Conservation (phyloP, 2,113 vertebrate species). For the Boleophthalmus pectinirostris region DNA sequence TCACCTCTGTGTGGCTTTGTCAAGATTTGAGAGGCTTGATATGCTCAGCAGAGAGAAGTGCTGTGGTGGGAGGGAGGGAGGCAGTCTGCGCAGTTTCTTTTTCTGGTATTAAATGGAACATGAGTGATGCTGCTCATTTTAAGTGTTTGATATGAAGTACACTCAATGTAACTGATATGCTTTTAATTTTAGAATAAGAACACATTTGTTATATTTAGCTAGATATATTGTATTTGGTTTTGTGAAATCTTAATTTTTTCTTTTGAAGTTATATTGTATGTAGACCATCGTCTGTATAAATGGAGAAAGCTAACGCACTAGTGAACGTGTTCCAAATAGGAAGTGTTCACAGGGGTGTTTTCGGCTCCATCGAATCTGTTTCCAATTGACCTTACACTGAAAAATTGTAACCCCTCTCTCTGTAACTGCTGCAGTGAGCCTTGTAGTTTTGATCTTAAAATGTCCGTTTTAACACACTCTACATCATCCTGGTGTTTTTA, state of each 20-base stretch:
- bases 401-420: too few species aligned
- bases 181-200: not conserved
- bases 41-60: not conserved
- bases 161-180: not conserved
- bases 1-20: constrained; percentile 32
- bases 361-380: too few species aligned
- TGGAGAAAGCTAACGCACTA: too few species aligned
- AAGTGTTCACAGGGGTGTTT: too few species aligned
- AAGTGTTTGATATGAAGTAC: not conserved
- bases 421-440: too few species aligned
- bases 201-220: not conserved
- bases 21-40: constrained; percentile 30
- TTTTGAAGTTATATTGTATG: not conserved
- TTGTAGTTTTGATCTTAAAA: too few species aligned
- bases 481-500: too few species aligned
- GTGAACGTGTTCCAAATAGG: too few species aligned
- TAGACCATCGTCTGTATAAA: too few species aligned
- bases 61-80: not conserved
- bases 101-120: constrained; percentile 14
- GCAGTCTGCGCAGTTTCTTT: constrained; percentile 9
- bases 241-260: not conserved
- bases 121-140: not conserved
- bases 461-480: too few species aligned
- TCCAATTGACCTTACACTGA: too few species aligned
- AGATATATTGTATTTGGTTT: not conserved